Evolutionary conservation across 2,888 invertebrate genomes (phyloP), one percentile per base, ranked within the genome.

Genomic region (Euzetes globulus): DNA sequence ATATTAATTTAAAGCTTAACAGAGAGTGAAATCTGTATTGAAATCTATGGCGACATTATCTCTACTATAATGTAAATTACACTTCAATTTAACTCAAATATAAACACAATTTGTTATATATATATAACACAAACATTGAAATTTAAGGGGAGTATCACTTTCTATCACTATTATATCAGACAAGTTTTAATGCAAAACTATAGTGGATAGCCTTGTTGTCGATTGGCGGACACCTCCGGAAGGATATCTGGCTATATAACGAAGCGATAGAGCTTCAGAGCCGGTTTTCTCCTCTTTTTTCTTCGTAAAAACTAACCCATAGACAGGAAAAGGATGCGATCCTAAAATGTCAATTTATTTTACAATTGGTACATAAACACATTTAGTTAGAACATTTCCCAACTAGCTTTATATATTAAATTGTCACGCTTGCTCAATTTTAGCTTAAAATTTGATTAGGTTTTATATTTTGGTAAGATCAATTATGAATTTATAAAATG

Each of bases 141-240:
- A 60, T 3, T 33, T 60, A 29, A 60, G 22, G 60, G 60, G 29
- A 60, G 29, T 60, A 60, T 60, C 1, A 29, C 29, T 60, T 60
- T 55, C 22, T 19, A 55, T 55, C 19, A 22, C 22, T 19, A 55
- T 55, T 55, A 22, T 47, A 17, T 47, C 7, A 47, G 47, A 55
- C 55, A 55, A 9, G 17, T 9, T 55, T 55, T 55, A 3, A 55
- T 6, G 22, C 55, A 55, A 55, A 55, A n/a, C 33, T 4, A n/a
- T 58, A 60, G 60, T 60, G 60, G 60, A 60, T 60, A 60, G 60
- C 60, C 60, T 60, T 60, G 60, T 60, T 11, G 5, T 55, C 55
- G 55, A 22, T 11, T 19, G 55, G 25, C 25, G 27, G 33, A 60
- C 60, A 27, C 11, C 29, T 60, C 60, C 60, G 60, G 60, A 60